A percentile compares a stretch with the other conserved stretches of the same genome.
Conservation (phyloP, 2,113 vertebrate species). For the Coreoperca whiteheadi region DNA sequence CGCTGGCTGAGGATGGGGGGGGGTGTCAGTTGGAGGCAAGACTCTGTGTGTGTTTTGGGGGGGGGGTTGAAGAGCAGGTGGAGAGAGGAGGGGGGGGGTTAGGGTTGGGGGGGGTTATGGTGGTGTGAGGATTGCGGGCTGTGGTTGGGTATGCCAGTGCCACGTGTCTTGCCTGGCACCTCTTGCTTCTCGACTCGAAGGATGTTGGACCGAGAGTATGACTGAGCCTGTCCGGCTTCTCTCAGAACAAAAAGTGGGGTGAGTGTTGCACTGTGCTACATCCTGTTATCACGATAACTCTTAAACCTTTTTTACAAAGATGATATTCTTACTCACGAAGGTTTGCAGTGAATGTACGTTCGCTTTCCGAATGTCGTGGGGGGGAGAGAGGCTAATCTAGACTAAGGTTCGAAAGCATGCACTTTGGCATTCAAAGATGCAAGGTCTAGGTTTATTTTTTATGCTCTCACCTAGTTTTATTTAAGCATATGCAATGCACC, state of each 20-base stretch:
- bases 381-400: slow-evolving; percentile 51
- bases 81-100: slow-evolving; percentile 25
- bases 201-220: slow-evolving; percentile 81
- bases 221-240: slow-evolving; percentile 77
- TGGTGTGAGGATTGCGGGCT: slow-evolving; percentile 85
- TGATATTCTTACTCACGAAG: slow-evolving; percentile 31
- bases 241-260: slow-evolving; percentile 80
- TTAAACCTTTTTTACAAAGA: slow-evolving; percentile 23
- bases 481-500: slow-evolving; percentile 43
- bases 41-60: slow-evolving; percentile 62
- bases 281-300: slow-evolving; percentile 64
- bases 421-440: slow-evolving; percentile 52
- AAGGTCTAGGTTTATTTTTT: slow-evolving; percentile 39
- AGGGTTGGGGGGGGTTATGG: slow-evolving; percentile 62
- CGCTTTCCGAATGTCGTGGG: slow-evolving; percentile 48
- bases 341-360: slow-evolving; percentile 49
- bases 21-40: slow-evolving; percentile 64
- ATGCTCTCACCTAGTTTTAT: slow-evolving; percentile 40
- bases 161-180: slow-evolving; percentile 85
- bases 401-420: slow-evolving; percentile 59
- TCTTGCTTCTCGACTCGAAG: slow-evolving; percentile 79
- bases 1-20: slow-evolving; percentile 50
- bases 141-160: slow-evolving; percentile 86
- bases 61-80: slow-evolving; percentile 26
- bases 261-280: slow-evolving; percentile 78